Evolutionary conservation across 2,888 invertebrate species (phyloP).

Genomic region (Apodemia mormo): DNA sequence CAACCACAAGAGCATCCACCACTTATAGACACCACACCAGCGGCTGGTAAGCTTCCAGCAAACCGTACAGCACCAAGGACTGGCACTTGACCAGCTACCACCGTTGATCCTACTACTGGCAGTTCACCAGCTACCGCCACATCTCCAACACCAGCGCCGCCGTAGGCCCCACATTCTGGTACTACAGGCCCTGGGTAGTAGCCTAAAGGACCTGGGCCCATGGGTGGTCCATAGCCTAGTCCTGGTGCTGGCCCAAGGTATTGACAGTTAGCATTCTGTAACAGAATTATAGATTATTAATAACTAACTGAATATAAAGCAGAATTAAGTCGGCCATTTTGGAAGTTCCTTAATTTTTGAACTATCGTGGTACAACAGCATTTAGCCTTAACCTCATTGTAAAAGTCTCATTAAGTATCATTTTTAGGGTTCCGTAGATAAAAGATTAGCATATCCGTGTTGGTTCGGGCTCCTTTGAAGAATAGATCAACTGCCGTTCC

Average conservation of each 20-base stretch:
- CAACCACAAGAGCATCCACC: slow-evolving; percentile 42
- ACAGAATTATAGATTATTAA: no score
- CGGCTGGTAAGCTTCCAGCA: slow-evolving; percentile 41
- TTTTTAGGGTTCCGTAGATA: no score
- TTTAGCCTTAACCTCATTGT: no score
- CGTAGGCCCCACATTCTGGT: slow-evolving; percentile 29
- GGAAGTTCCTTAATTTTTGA: no score
- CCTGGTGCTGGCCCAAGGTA: not conserved
- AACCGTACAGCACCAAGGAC: slow-evolving; percentile 44
- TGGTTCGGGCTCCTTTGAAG: no score
- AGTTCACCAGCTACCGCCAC: slow-evolving; percentile 45
- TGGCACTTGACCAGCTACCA: slow-evolving; percentile 44
- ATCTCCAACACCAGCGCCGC: slow-evolving; percentile 40
- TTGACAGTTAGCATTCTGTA: not conserved
- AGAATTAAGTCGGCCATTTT: no score
- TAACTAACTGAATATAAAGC: no score
- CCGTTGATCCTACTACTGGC: slow-evolving; percentile 42
- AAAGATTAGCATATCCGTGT: no score
- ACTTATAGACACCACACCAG: slow-evolving; percentile 41
- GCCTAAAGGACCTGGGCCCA: not conserved
- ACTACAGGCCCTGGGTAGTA: not conserved
- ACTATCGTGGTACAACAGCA: no score
- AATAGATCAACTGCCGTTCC: no score
- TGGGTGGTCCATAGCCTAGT: not conserved
- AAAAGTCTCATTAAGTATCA: no score